Conservation (phyloP, 2,797 vertebrate genomes). For the Semotilus atromaculatus region DNA sequence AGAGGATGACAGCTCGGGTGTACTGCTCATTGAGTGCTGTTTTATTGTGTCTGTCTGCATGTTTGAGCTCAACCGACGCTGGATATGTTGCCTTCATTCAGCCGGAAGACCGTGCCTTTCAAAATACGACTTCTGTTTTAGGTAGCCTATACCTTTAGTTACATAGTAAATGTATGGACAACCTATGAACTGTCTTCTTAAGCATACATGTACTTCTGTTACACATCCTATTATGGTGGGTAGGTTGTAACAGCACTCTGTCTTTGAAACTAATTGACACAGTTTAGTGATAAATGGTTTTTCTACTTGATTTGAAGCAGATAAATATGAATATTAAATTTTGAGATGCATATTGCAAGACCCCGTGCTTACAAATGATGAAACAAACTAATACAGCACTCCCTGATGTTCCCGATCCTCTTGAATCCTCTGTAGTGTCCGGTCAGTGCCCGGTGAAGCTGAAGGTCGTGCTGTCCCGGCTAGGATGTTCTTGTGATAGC, state of each 20-base stretch:
- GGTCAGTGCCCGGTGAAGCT: conserved; percentile 67
- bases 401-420: background rate
- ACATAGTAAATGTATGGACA: no score
- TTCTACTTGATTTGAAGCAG: background rate
- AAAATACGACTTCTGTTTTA: no score
- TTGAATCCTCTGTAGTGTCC: conserved; percentile 35
- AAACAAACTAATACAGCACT: conserved; percentile 12
- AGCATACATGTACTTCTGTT: background rate
- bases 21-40: conserved; percentile 60
- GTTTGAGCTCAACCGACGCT: conserved; percentile 22
- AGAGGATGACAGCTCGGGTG: conserved; percentile 62
- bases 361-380: background rate
- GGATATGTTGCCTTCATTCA: background rate
- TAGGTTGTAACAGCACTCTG: no score
- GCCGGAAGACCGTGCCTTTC: background rate
- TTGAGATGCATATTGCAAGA: background rate
- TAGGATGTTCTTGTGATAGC: no score
- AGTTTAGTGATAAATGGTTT: no score
- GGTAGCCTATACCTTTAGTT: background rate
- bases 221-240: background rate
- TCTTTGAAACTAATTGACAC: no score
- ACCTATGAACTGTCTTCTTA: no score
- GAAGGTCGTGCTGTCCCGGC: no score
- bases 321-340: background rate
- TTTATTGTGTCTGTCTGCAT: conserved; percentile 62